phyloP scores from a whole-genome alignment of 1,140 invertebrate genomes.

The Geopemphigus sp. region DNA sequence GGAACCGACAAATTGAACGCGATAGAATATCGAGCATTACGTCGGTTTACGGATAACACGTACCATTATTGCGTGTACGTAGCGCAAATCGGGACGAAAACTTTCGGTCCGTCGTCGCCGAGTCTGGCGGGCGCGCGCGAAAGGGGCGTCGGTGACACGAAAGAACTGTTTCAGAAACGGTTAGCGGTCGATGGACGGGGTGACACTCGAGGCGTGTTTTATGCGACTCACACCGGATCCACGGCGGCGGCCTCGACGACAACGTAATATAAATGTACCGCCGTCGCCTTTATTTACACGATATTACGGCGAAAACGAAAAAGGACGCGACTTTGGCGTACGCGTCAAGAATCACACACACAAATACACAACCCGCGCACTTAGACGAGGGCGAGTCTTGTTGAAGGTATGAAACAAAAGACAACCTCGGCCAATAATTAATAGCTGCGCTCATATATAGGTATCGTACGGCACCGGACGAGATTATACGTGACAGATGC shows the following conservation, averaged over 20 bases:
- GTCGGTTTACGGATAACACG: too few species aligned
- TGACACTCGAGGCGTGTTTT: constrained; percentile 4
- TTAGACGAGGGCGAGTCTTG: background rate
- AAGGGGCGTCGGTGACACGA: background rate
- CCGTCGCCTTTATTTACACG: too few species aligned
- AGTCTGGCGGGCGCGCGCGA: background rate
- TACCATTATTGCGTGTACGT: too few species aligned
- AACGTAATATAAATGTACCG: background rate
- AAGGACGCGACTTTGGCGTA: background rate
- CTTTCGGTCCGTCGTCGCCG: background rate
- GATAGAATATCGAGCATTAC: too few species aligned
- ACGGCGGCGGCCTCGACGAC: background rate
- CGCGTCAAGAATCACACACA: background rate
- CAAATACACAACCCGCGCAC: background rate
- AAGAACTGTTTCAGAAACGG: constrained; percentile 17
- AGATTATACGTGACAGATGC: too few species aligned
- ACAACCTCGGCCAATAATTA: background rate
- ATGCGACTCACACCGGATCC: background rate
- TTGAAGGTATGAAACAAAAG: constrained; percentile 14
- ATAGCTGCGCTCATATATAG: too few species aligned
- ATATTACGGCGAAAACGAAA: background rate
- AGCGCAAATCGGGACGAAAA: background rate
- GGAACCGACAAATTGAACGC: too few species aligned
- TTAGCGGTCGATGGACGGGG: too few species aligned
- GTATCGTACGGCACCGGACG: too few species aligned